Percentiles rank a stretch among this genome's conserved stretches.
Evolutionary conservation across 2,797 vertebrate genomes (phyloP).

Genomic region (Saxicola maurus): DNA sequence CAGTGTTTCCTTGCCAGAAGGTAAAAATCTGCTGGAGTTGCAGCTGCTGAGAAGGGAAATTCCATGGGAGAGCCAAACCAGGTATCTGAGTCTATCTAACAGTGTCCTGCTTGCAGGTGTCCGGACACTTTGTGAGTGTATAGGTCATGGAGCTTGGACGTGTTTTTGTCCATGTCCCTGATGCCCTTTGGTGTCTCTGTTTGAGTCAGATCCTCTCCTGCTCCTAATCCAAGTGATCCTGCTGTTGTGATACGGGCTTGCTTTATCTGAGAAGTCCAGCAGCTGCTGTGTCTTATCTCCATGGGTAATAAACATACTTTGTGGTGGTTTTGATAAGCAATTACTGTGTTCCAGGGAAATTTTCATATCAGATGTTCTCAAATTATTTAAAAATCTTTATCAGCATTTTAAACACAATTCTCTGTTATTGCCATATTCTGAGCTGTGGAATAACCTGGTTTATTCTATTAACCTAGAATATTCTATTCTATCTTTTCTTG

Average conservation of each 20-base stretch:
- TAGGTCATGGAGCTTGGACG: rapidly evolving
- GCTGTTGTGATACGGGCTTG: background rate
- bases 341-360: background rate
- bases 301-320: background rate
- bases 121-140: background rate
- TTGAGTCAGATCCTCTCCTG: background rate
- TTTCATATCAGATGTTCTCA: background rate
- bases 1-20: background rate
- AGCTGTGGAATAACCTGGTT: background rate
- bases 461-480: background rate
- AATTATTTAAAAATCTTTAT: background rate
- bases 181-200: background rate
- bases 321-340: background rate
- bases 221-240: background rate
- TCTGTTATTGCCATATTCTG: background rate
- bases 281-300: background rate
- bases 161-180: background rate
- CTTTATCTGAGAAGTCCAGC: slow-evolving; percentile 24
- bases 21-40: background rate
- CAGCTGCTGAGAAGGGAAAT: background rate
- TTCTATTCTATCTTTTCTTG: background rate
- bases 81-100: background rate
- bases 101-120: background rate
- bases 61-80: background rate
- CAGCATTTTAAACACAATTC: background rate